Evolutionary conservation across 2,113 vertebrate genomes (phyloP).

Genomic region (Paramisgurnus dabryanus): DNA sequence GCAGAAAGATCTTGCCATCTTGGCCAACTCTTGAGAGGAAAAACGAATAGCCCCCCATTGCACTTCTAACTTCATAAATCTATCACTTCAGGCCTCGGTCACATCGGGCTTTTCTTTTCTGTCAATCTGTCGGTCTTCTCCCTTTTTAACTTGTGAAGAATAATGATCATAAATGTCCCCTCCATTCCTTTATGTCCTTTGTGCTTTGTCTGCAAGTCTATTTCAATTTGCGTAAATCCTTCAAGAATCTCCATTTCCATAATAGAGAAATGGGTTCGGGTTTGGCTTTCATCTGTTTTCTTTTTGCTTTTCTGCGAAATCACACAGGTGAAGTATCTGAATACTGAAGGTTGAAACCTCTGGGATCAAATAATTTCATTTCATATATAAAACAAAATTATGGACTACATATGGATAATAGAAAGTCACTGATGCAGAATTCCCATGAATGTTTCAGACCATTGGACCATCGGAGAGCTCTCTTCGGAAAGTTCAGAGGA

Average conservation of each 20-base stretch:
- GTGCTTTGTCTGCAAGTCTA: constrained; percentile 16
- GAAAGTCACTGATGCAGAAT: constrained; percentile 24
- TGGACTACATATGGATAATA: neutral
- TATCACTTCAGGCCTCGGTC: constrained; percentile 1
- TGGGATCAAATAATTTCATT: constrained; percentile 12
- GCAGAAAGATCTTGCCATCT: constrained; percentile 34
- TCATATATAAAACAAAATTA: constrained; percentile 12
- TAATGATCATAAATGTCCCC: constrained; percentile 30
- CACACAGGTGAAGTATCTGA: neutral
- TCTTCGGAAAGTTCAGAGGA: constrained; percentile 29
- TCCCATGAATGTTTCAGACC: constrained; percentile 53
- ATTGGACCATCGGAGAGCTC: constrained; percentile 34
- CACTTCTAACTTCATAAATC: constrained; percentile 18
- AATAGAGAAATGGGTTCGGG: neutral
- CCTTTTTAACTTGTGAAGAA: constrained; percentile 17
- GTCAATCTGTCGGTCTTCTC: constrained; percentile 8
- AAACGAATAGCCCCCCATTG: constrained; percentile 24
- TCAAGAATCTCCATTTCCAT: neutral
- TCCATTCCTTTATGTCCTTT: constrained; percentile 18
- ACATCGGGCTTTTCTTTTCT: constrained; percentile 12
- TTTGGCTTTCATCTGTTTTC: constrained; percentile 7
- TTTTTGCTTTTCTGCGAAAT: neutral
- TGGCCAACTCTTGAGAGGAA: constrained; percentile 3
- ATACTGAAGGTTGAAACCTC: neutral
- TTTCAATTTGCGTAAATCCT: constrained; percentile 1